Percentiles rank a stretch among this genome's conserved stretches.
Conservation (phyloP, 2,888 invertebrate genomes). For the Hydropsyche betteni region DNA sequence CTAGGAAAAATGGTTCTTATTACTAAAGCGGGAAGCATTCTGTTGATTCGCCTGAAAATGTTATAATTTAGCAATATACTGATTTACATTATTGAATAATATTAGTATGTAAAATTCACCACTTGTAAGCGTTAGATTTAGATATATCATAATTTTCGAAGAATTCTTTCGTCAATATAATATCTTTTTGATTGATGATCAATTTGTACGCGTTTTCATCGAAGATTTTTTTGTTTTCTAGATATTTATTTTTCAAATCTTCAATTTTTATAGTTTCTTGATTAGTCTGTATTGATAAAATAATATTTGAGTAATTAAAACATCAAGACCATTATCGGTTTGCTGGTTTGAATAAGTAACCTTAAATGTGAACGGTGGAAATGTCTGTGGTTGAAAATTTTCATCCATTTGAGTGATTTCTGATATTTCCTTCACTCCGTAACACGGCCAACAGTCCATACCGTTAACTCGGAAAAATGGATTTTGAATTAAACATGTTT, state of each 20-base stretch:
- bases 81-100: conserved; percentile 28
- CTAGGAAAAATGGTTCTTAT: conserved; percentile 77
- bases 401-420: conserved; percentile 69
- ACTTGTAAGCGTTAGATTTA: conserved; percentile 58
- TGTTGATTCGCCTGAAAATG: conserved; percentile 76
- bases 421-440: conserved; percentile 72
- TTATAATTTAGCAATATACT: not conserved
- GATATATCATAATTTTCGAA: conserved; percentile 55
- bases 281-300: conserved; percentile 64
- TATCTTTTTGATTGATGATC: conserved; percentile 58
- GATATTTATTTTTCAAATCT: conserved; percentile 68
- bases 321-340: no score
- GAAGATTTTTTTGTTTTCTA: conserved; percentile 68
- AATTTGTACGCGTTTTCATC: conserved; percentile 71
- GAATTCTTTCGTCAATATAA: conserved; percentile 70
- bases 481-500: conserved; percentile 84
- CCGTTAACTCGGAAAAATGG: conserved; percentile 84
- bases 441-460: conserved; percentile 87
- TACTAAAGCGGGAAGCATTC: conserved; percentile 76
- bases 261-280: conserved; percentile 66
- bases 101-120: conserved; percentile 56
- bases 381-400: conserved; percentile 56
- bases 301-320: not conserved
- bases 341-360: conserved; percentile 54
- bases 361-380: conserved; percentile 68